Percentiles rank a stretch among this genome's conserved stretches.
These are phyloP conservation scores for Cebus imitator DNA, from an alignment of 2,113 vertebrate genomes.

Conservation along the genomic window DNA sequence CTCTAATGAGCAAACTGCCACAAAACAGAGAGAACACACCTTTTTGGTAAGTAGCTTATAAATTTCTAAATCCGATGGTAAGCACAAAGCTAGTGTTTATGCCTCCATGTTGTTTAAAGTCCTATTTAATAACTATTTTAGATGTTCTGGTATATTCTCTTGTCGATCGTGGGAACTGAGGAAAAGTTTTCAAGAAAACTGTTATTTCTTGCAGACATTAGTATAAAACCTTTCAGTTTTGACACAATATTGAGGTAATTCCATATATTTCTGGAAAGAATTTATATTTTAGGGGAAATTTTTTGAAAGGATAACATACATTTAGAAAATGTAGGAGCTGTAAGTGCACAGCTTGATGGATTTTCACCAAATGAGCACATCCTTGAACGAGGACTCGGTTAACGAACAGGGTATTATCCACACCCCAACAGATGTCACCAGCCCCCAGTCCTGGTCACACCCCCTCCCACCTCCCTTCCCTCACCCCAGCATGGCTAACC, in stretches of 20 bases:
- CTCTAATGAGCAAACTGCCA: neutral
- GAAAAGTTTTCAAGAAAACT: neutral
- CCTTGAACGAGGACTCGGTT: neutral
- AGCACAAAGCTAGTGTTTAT: neutral
- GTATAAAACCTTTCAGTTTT: neutral
- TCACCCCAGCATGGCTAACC: too few species aligned
- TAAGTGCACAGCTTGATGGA: neutral
- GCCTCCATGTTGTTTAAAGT: neutral
- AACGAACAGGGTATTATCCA: neutral
- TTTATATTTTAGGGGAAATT: neutral
- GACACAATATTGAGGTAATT: neutral
- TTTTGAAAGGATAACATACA: neutral
- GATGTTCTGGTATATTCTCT: neutral
- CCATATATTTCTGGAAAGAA: neutral
- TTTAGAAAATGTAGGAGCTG: neutral
- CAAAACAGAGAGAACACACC: neutral
- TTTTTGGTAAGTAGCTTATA: constrained; percentile 46
- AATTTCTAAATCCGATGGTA: neutral
- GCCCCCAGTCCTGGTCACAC: accelerated
- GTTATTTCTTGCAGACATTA: neutral
- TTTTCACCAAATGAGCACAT: neutral
- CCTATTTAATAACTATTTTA: neutral
- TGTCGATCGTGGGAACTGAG: neutral
- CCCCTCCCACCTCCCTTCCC: neutral
- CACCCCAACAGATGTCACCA: accelerated